Evolutionary conservation across 2,797 vertebrate species (phyloP), one percentile per base, ranked within the genome.

Genomic region (Poeciliopsis gracilis): DNA sequence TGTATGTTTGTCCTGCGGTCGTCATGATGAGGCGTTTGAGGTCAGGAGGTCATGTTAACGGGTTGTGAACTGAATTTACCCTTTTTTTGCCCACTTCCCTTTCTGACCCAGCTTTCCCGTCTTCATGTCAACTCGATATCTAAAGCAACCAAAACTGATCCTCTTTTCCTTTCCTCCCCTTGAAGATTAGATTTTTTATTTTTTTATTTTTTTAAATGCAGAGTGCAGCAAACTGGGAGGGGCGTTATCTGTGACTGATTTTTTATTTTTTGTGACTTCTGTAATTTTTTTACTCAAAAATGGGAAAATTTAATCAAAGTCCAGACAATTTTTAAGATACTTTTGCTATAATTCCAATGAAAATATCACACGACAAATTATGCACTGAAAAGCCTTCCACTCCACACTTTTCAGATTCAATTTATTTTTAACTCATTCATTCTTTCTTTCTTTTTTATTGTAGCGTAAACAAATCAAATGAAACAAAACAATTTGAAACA

Each of bases 111-210:
- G n/a, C n/a, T 71, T 46, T 46, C 36, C 23, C 2, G 5, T 16
- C 5, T 28, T 45, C 1, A 6, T 45, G 15, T 69, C 38, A 69
- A 41, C 61, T 38, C 36, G 10, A 41, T 11, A 67, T 41, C 63
- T 2, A 45, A 43, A 70, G 7, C 67, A 28, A 18, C 41, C 15
- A 15, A 45, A 70, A 46, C 1, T 45, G 41, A n/a, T n/a, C n/a
- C 36, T 55, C 80, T 75, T 33, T 73, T 76, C 45, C 20, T 25
- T 45, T 25, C 5, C 20, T 25, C 5, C 55, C 5, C 82, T 88
- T 83, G 76, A 88, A 90, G 85, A 91, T 90, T 75, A 77, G 77
- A 90, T 33, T 33, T 33, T 33, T 33, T 33, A n/a, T n/a, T n/a
- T n/a, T n/a, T n/a, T n/a, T n/a, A n/a, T n/a, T 33, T 30, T 30